phyloP scores from a whole-genome alignment of 2,797 vertebrate species.

The Pteropus rufus region DNA sequence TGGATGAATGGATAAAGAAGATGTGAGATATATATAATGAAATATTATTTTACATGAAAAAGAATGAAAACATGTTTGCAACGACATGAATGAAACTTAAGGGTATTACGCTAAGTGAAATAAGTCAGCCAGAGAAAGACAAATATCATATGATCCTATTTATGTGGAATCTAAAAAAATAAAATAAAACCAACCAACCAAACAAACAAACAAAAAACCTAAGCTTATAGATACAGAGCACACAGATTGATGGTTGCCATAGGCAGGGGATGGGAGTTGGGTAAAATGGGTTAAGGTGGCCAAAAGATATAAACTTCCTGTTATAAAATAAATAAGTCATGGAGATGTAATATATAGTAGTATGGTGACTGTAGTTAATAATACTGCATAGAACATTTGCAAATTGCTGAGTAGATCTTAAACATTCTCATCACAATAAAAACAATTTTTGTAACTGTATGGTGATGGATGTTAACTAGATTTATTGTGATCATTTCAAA shows the following conservation, averaged over 20 bases:
- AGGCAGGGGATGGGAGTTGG: not conserved
- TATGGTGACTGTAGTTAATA: not conserved
- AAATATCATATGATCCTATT: not conserved
- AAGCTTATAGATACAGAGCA: not conserved
- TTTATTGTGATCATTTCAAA: not conserved
- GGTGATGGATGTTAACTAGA: not conserved
- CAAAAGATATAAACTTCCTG: not conserved
- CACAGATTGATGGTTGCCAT: not conserved
- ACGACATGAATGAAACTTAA: not conserved
- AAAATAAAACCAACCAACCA: not conserved
- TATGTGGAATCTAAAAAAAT: not conserved
- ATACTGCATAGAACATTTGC: not conserved
- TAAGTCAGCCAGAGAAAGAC: not conserved
- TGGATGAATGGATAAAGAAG: not conserved
- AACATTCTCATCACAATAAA: not conserved
- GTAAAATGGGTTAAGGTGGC: not conserved
- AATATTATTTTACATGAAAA: not conserved
- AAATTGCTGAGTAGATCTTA: not conserved
- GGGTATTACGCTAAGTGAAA: not conserved
- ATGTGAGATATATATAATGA: not conserved
- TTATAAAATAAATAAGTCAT: not conserved
- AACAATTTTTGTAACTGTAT: not conserved
- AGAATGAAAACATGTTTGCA: too few relatives aligned
- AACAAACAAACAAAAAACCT: not conserved
- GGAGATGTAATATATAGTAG: not conserved